A percentile compares a stretch with the other conserved stretches of the same genome.
These are phyloP conservation scores for Aythya baeri DNA, from an alignment of 2,113 vertebrate genomes.

Conservation along the genomic window DNA sequence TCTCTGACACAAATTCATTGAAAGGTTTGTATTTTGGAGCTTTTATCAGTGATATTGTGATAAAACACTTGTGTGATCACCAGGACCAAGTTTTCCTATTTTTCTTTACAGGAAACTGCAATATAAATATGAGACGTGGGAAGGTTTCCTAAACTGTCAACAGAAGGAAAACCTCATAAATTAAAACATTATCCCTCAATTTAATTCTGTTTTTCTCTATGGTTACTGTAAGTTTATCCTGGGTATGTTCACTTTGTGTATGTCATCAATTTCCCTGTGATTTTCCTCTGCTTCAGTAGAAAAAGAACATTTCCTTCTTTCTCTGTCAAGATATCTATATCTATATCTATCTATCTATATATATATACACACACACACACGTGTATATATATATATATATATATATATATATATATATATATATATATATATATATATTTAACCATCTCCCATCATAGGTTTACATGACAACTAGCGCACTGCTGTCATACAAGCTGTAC, in stretches of 20 bases:
- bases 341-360: no score
- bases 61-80: not conserved
- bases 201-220: not conserved
- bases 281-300: not conserved
- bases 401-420: not conserved
- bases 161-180: not conserved
- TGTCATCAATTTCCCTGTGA: not conserved
- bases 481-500: not conserved
- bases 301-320: not conserved
- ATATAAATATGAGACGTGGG: not conserved
- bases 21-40: not conserved
- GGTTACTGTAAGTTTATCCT: not conserved
- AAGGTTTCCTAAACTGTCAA: not conserved
- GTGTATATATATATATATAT: not conserved
- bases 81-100: not conserved
- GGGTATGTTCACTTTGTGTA: not conserved
- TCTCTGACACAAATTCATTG: not conserved
- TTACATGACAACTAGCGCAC: not conserved
- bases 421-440: not conserved
- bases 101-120: not conserved
- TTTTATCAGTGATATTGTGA: not conserved
- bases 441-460: not conserved
- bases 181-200: not conserved
- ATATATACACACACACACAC: not conserved
- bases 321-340: not conserved